Base-by-base conservation (phyloP, 2,113 vertebrate genomes). In the Irena cyanogastra region DNA sequence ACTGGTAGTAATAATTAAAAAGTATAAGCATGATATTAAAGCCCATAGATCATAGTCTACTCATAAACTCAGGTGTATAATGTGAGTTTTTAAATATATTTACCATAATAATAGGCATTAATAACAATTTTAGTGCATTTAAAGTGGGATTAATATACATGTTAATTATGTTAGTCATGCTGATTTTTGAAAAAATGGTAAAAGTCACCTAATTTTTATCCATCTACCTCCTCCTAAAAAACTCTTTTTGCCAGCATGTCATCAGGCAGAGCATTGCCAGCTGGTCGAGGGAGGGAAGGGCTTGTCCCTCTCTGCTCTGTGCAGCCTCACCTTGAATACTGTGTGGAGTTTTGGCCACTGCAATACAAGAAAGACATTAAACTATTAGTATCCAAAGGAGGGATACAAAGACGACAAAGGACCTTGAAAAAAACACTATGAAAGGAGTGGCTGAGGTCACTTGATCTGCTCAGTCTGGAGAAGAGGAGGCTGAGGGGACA, bases 21-120 rank as follows among this genome's bases (percentile, higher is more conserved):
- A 84, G 47, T 57, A 76, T 56, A 94, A 84, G 52, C 16, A 35
- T 60, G 18, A 70, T 79, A 85, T 79, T 91, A 92, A 79, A 87
- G 28, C 33, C 31, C 26, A 65, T 72, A 57, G 42, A 82, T 61
- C 28, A n/a, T 30, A 89, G 54, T 79, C 31, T 76, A 54, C 60
- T 52, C 20, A 91, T 78, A 94, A 95, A 89, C 83, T 94, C 31
- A 79, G 60, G 60, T 69, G 26, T 42, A 53, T 86, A 83, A 64
- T 71, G 37, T 65, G 49, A 82, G 28, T 12, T 95, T 94, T 84
- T 14, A 94, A 95, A 76, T 76, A 69, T 87, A 91, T 94, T 95
- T 95, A 94, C 56, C 26, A 61, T 57, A 83, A 82, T 76, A 82
- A 85, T 75, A 84, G 9, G 4, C 64, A 81, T 59, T 71, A 81